A percentile compares a stretch with the other conserved stretches of the same genome.
phyloP scores from a whole-genome alignment of 2,797 vertebrate species.

The Ctenosaura bakeri region DNA sequence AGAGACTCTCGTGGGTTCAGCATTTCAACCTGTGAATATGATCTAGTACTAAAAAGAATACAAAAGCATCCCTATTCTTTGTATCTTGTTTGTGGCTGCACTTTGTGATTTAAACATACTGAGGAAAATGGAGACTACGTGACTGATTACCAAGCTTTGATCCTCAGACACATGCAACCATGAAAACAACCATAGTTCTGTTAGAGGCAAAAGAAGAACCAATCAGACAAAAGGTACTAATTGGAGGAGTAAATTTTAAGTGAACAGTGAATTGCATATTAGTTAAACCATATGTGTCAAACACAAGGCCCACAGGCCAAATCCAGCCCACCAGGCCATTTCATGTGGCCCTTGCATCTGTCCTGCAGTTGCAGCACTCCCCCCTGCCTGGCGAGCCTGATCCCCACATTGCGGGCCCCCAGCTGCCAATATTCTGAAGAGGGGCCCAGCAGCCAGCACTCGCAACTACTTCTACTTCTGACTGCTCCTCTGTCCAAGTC shows the following conservation, averaged over 20 bases:
- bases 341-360: too few relatives aligned
- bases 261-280: background rate
- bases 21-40: background rate
- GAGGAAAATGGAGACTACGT: background rate
- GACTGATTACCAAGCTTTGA: constrained; percentile 19
- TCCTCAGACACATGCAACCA: background rate
- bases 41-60: background rate
- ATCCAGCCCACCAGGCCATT: too few relatives aligned
- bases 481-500: too few relatives aligned
- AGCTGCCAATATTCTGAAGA: too few relatives aligned
- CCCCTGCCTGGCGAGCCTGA: too few relatives aligned
- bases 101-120: background rate
- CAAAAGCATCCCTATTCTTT: background rate
- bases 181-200: background rate
- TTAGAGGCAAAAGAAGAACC: background rate
- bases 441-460: too few relatives aligned
- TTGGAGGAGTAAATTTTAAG: background rate
- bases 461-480: too few relatives aligned
- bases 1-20: background rate
- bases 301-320: too few relatives aligned
- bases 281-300: background rate
- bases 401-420: too few relatives aligned
- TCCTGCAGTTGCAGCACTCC: too few relatives aligned
- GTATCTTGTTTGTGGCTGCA: background rate
- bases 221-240: background rate